phyloP scores from a whole-genome alignment of 2,113 vertebrate genomes.

The Pygoscelis adeliae region DNA sequence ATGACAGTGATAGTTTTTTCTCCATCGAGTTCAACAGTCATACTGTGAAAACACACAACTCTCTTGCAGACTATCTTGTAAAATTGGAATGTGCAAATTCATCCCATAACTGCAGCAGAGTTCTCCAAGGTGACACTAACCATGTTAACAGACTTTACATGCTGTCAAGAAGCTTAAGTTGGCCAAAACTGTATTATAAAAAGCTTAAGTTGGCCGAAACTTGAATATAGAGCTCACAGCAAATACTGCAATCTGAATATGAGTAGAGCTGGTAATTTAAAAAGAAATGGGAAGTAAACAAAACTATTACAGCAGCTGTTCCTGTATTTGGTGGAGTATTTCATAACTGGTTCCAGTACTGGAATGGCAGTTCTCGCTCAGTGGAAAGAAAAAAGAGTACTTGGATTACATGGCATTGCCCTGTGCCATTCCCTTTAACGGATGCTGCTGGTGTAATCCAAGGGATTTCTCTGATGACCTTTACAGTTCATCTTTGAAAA shows the following conservation, averaged over 20 bases:
- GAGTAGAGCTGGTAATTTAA: not conserved
- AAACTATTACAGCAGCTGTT: constrained; percentile 21
- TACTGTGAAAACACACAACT: not conserved
- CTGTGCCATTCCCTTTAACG: not conserved
- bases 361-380: not conserved
- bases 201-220: not conserved
- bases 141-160: not conserved
- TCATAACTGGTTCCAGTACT: not conserved
- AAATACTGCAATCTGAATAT: not conserved
- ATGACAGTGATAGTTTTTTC: not conserved
- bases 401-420: not conserved
- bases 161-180: not conserved
- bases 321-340: not conserved
- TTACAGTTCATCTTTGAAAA: not conserved
- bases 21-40: not conserved
- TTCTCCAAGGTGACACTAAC: not conserved
- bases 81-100: not conserved
- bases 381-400: not conserved
- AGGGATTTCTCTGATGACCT: not conserved
- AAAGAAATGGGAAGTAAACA: constrained; percentile 56
- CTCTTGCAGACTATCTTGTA: not conserved
- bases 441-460: not conserved
- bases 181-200: not conserved
- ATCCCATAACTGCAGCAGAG: not conserved
- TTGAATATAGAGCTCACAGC: not conserved